Percentiles rank a stretch among this genome's conserved stretches.
Evolutionary conservation across 1,140 invertebrate species (phyloP).

Genomic region (Drosophila sturtevanti): DNA sequence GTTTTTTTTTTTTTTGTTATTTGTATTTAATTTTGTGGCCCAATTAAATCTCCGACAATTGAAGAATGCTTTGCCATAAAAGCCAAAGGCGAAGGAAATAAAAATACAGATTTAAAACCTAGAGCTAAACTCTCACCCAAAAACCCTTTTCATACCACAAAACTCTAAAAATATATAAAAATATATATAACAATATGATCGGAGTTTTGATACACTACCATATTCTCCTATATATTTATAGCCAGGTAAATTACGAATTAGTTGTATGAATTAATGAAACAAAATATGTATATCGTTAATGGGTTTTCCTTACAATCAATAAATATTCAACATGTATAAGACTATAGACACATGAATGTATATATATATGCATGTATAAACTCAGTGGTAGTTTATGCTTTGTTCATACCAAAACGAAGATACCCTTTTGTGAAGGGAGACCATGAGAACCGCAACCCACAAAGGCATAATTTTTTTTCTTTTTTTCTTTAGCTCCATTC

Average conservation of each 20-base stretch:
- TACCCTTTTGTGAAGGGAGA: too few relatives aligned
- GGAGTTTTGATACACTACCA: too few relatives aligned
- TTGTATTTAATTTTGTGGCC: conserved; percentile 64
- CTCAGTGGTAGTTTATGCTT: too few relatives aligned
- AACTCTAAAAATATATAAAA: conserved; percentile 73
- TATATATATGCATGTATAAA: too few relatives aligned
- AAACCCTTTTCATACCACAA: conserved; percentile 49
- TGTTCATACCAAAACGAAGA: too few relatives aligned
- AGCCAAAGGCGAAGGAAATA: conserved; percentile 65
- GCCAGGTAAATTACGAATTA: too few relatives aligned
- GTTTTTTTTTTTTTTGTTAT: conserved; percentile 2
- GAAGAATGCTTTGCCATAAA: conserved; percentile 56
- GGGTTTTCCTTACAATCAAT: too few relatives aligned
- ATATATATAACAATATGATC: conserved; percentile 55
- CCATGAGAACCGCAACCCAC: too few relatives aligned
- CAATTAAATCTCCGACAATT: conserved; percentile 73
- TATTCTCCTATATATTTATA: conserved; percentile 41
- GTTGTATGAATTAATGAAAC: too few relatives aligned
- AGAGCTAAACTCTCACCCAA: conserved; percentile 44
- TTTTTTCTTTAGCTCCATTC: conserved; percentile 1
- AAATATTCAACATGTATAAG: too few relatives aligned
- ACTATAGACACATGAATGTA: too few relatives aligned
- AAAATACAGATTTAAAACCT: conserved; percentile 45
- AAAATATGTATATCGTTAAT: too few relatives aligned
- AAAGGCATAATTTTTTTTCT: conserved; percentile 2